phyloP scores from a whole-genome alignment of 2,888 invertebrate species.

The Hypselothyrea guttata region DNA sequence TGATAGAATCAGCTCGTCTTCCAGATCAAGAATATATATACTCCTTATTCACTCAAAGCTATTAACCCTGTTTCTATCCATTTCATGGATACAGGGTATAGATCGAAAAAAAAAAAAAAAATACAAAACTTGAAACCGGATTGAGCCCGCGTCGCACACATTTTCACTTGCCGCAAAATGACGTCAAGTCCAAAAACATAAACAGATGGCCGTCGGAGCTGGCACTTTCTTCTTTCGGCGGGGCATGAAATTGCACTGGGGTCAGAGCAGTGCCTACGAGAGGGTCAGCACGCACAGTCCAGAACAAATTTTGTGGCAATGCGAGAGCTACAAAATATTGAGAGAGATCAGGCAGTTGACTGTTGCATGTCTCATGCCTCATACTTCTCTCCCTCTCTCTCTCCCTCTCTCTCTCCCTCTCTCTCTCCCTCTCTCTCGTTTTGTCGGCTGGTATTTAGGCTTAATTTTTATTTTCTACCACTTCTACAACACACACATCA shows the following conservation, averaged over 20 bases:
- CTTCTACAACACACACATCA: slow-evolving; percentile 30
- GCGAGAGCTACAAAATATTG: not conserved
- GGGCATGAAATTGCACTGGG: slow-evolving; percentile 54
- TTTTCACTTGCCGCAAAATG: slow-evolving; percentile 76
- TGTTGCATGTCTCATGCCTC: slow-evolving; percentile 7
- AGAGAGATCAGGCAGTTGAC: not conserved
- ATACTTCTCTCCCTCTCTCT: not conserved
- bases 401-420: slow-evolving; percentile 16
- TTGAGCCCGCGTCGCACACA: slow-evolving; percentile 66
- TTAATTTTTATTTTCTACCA: slow-evolving; percentile 22
- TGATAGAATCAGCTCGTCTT: too few species aligned
- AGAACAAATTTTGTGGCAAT: slow-evolving; percentile 57
- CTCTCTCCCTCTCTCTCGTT: slow-evolving; percentile 20
- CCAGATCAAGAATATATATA: too few species aligned
- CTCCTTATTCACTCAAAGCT: too few species aligned
- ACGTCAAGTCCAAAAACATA: slow-evolving; percentile 70
- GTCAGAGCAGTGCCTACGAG: slow-evolving; percentile 39
- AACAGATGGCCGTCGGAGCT: slow-evolving; percentile 48
- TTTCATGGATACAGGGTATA: too few species aligned
- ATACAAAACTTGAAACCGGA: slow-evolving; percentile 53
- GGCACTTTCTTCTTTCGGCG: slow-evolving; percentile 62
- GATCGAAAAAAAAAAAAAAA: slow-evolving; percentile 36
- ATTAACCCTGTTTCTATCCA: too few species aligned
- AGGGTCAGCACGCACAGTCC: slow-evolving; percentile 54
- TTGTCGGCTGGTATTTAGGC: slow-evolving; percentile 57